Evolutionary conservation across 2,113 vertebrate genomes (phyloP), one percentile per base, ranked within the genome.

Genomic region (Pleuronectes platessa): DNA sequence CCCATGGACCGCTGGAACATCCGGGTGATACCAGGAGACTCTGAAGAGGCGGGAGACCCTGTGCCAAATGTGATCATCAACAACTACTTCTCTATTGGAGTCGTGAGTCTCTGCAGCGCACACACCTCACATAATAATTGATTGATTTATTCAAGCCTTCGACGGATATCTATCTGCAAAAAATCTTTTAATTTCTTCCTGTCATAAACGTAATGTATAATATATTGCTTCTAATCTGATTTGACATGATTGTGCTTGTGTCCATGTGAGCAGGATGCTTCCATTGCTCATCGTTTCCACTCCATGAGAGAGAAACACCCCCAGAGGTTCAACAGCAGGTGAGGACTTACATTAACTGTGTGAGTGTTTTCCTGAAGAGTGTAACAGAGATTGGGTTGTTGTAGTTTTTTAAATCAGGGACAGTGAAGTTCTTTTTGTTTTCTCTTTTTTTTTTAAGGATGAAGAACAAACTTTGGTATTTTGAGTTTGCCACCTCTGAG

Each of bases 391-490:
- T 59, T 2, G 4, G 11, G 40, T 42, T 42, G 40, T 3, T 42
- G 0, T 6, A 54, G 18, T 42, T 58, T 55, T 61, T n/a, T 14
- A 47, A 7, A 40, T 40, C 2, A 17, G 7, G 2, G 40, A 59
- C 40, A 12, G 27, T n/a, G 12, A 23, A n/a, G 1, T 45, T 60
- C 3, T 47, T 40, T 3, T n/a, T 68, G 20, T 72, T 72, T 2
- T 86, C n/a, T 65, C 7, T 35, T 76, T 0, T 74, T 68, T 76
- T 74, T 68, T 76, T 61, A 35, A 97, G 97, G 88, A 96, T 95
- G 95, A 98, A 98, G 93, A 98, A 98, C 94, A 98, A 98, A 79
- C 92, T 98, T 0, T 96, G 95, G 96, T 98, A 98, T 88, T 96
- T 98, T 31, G 97, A 98, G 78, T 97, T 97, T 54, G 97, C 97